These are phyloP conservation scores for Hetaerina americana DNA, from an alignment of 1,140 invertebrate species.

Conservation along the genomic window DNA sequence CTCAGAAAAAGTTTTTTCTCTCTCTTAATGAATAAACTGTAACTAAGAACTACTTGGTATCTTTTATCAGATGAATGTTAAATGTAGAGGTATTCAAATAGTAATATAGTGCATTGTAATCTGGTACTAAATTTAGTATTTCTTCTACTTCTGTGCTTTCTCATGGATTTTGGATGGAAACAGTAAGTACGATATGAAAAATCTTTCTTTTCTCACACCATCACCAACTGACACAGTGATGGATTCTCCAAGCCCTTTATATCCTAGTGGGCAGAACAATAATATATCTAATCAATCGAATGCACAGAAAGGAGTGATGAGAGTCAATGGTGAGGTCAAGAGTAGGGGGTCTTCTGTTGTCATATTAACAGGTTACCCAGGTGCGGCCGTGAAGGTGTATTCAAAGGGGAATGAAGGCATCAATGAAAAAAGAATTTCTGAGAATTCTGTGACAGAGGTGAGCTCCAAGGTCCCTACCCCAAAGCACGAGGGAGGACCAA, in stretches of 20 bases:
- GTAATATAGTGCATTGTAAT: too few relatives aligned
- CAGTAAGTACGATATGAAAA: conserved; percentile 5
- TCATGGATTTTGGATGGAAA: background rate
- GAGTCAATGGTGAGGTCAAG: background rate
- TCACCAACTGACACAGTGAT: conserved; percentile 40
- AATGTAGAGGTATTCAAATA: too few relatives aligned
- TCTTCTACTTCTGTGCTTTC: background rate
- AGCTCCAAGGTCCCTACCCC: background rate
- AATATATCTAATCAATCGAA: background rate
- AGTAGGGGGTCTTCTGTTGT: background rate
- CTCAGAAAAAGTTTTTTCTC: too few relatives aligned
- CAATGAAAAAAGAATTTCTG: background rate
- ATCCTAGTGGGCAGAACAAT: background rate
- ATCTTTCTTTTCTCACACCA: conserved; percentile 30
- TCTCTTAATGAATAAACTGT: too few relatives aligned
- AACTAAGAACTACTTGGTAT: too few relatives aligned
- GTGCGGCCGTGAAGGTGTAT: background rate
- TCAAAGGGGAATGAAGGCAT: background rate
- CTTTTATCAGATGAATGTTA: too few relatives aligned
- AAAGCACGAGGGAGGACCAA: background rate
- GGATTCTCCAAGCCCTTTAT: conserved; percentile 33
- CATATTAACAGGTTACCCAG: background rate
- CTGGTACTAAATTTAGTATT: too few relatives aligned
- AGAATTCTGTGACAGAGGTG: background rate
- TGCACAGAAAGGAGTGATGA: background rate